Evolutionary conservation across 2,113 vertebrate species (phyloP).

Genomic region (Mesembrinibis cayennensis): DNA sequence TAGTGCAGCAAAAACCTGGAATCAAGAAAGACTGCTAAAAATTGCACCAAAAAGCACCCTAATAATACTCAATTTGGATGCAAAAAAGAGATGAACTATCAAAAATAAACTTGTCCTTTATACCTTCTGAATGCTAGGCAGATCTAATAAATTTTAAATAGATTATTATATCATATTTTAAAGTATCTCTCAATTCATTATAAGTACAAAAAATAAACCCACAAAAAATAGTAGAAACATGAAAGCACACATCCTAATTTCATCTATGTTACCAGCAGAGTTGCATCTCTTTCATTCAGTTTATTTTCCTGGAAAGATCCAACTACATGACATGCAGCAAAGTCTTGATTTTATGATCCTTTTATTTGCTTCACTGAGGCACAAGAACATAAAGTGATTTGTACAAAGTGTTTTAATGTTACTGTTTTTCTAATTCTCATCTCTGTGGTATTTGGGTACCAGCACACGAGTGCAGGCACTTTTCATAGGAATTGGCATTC

Average conservation of each 20-base stretch:
- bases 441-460: not conserved
- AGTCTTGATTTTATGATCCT: not conserved
- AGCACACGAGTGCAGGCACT: not conserved
- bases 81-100: not conserved
- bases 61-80: not conserved
- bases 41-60: not conserved
- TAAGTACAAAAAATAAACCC: not conserved
- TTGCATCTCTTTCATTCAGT: not conserved
- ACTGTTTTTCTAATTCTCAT: slow-evolving; percentile 1
- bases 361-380: not conserved
- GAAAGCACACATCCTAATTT: not conserved
- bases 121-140: not conserved
- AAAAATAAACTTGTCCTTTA: not conserved
- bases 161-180: not conserved
- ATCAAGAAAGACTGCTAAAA: slow-evolving; percentile 18
- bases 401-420: slow-evolving; percentile 1
- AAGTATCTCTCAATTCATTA: not conserved
- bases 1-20: slow-evolving; percentile 9
- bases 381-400: not conserved
- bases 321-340: not conserved
- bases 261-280: not conserved
- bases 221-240: not conserved
- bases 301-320: not conserved
- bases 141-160: not conserved
- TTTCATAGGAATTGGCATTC: not conserved